Evolutionary conservation across 2,113 vertebrate species (phyloP), one percentile per base, ranked within the genome.

Genomic region (Prolemur simus): DNA sequence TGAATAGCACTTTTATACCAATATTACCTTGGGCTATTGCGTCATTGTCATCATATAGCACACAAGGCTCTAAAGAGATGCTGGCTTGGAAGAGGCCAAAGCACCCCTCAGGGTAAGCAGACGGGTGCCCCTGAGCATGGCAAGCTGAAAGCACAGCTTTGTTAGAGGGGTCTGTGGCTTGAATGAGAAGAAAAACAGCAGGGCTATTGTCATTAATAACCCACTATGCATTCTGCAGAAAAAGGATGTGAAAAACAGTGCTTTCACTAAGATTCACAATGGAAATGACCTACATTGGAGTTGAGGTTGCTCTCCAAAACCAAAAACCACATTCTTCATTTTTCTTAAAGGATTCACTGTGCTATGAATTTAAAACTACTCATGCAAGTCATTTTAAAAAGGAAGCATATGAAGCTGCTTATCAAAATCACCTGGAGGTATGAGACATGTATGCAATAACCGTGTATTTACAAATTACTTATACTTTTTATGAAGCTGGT

Each of bases 301-400:
- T 1, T 89, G 42, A 37, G 37, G 42, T 42, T 83, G 29, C 54
- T 89, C 47, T 95, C 66, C 45, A 25, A 97, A 95, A 89, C 82
- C 34, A 66, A 91, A 87, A 83, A 56, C 80, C 56, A 95, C 87
- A 52, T 71, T 42, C 87, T 92, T 90, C 49, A 63, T 12, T 95
- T 94, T 27, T 74, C 66, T 94, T 87, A 89, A 77, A 80, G 54
- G 64, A 82, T 37, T 83, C 25, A 71, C 54, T 78, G 32, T 34
- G n/a, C 39, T 73, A 10, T 37, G 54, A 92, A 56, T 74, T 90
- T 86, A 73, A 95, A 58, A 87, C 68, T 68, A 25, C 13, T 32
- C 42, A 47, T 23, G 5, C 25, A 92, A 90, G 64, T 84, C 37
- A 87, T 21, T 13, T 63, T 73, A 78, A 66, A 90, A 81, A 82